Evolutionary conservation across 2,888 invertebrate genomes (phyloP).

Genomic region (Tortricodes alternella): DNA sequence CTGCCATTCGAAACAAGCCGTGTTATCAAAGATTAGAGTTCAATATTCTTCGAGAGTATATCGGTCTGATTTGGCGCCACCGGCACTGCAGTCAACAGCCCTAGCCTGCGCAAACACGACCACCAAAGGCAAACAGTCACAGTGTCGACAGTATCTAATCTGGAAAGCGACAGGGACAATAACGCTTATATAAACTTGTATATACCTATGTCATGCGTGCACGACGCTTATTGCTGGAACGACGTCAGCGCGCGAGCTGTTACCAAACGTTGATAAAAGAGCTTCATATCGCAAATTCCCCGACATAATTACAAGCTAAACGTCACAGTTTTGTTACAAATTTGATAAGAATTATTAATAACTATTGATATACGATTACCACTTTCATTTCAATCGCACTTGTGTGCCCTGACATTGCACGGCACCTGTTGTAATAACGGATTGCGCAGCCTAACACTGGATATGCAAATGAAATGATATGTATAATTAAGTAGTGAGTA

Average conservation of each 20-base stretch:
- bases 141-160: slow-evolving; percentile 72
- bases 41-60: slow-evolving; percentile 43
- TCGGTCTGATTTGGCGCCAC: slow-evolving; percentile 45
- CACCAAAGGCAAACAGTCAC: slow-evolving; percentile 65
- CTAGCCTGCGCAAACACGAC: slow-evolving; percentile 63
- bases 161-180: slow-evolving; percentile 55
- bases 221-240: not conserved
- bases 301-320: slow-evolving; percentile 10
- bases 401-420: not conserved
- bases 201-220: not conserved
- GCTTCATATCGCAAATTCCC: slow-evolving; percentile 1
- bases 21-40: slow-evolving; percentile 42
- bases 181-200: slow-evolving; percentile 27
- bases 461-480: slow-evolving; percentile 22
- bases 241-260: not conserved
- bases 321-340: slow-evolving; percentile 15
- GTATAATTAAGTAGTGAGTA: slow-evolving; percentile 14
- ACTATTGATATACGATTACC: not conserved
- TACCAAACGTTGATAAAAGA: slow-evolving; percentile 19
- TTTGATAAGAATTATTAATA: slow-evolving; percentile 13
- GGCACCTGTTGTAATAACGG: slow-evolving; percentile 1
- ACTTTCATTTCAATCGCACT: not conserved
- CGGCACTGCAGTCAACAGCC: slow-evolving; percentile 55
- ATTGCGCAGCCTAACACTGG: not conserved
- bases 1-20: slow-evolving; percentile 21